phyloP scores from a whole-genome alignment of 1,140 invertebrate genomes.

The Drosophila erecta region DNA sequence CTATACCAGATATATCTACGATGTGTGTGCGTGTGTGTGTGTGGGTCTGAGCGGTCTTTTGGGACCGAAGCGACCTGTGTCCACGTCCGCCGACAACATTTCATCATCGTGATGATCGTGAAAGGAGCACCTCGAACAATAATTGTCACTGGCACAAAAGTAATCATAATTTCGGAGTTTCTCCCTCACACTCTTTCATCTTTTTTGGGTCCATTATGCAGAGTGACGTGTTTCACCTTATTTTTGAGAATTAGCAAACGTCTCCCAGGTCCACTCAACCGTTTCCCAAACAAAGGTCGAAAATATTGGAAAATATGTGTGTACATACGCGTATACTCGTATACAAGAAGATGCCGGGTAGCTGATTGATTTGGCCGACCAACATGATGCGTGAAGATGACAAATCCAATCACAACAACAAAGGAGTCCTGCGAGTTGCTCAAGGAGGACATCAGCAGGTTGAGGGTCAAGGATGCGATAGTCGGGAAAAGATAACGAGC shows the following conservation, averaged over 20 bases:
- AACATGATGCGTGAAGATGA: constrained; percentile 52
- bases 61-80: constrained; percentile 67
- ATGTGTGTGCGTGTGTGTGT: constrained; percentile 14
- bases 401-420: constrained; percentile 61
- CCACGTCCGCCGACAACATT: constrained; percentile 81
- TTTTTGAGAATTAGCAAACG: constrained; percentile 75
- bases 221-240: constrained; percentile 47
- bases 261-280: constrained; percentile 23
- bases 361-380: constrained; percentile 58
- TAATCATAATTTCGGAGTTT: constrained; percentile 49
- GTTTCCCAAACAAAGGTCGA: constrained; percentile 2
- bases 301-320: constrained; percentile 14
- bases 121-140: constrained; percentile 77
- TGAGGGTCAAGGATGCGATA: constrained; percentile 22
- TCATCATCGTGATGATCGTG: constrained; percentile 69
- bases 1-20: not conserved
- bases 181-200: constrained; percentile 15
- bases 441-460: constrained; percentile 19
- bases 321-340: too few species aligned
- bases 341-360: not conserved
- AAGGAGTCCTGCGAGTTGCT: constrained; percentile 16
- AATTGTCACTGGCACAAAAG: constrained; percentile 63
- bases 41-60: constrained; percentile 44
- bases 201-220: constrained; percentile 57
- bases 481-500: not conserved